Evolutionary conservation across 2,888 invertebrate species (phyloP), one percentile per base, ranked within the genome.

Genomic region (Protophormia terraenovae): DNA sequence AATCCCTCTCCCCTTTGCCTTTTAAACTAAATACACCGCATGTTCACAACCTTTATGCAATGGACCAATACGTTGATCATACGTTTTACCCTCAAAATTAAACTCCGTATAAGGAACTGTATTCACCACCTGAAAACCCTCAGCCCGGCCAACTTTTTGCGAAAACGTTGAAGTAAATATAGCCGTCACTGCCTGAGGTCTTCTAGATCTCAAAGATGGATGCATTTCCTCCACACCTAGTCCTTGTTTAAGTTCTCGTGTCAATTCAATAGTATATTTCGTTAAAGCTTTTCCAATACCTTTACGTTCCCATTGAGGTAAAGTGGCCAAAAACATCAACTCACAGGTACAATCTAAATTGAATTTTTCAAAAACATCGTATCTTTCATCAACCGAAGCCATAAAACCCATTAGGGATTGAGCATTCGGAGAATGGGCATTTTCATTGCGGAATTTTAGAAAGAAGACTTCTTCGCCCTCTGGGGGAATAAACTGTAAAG

Each of bases 241-340:
- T 0, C 94, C 94, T 14, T 92, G 87, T 84, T 90, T 91, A 0
- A 94, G 87, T 77, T 92, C 92, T 76, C 90, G 93, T 0, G 94
- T 94, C 1, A 96, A 87, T 58, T 94, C 93, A 62, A 95, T 91
- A 0, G 95, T 94, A 1, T 93, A 91, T 86, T 94, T 92, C 64
- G 93, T 92, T 12, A 96, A 89, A 14, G 94, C 89, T 10, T 90
- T 93, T 0, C 92, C 96, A 14, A 96, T 93, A 14, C 94, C 94
- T 14, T 93, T 92, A 0, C 91, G 88, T 76, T 94, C 93, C 85
- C 94, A 94, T 27, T 94, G 92, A 0, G 93, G 93, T 3, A 93
- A 88, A 0, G 95, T 95, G 0, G 93, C 94, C 27, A 96, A 88
- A 86, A 96, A 96, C 95, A 95, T 95, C 16, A 96, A 90, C 91